Evolutionary conservation across 2,113 vertebrate species (phyloP).

Genomic region (Macrotis lagotis): DNA sequence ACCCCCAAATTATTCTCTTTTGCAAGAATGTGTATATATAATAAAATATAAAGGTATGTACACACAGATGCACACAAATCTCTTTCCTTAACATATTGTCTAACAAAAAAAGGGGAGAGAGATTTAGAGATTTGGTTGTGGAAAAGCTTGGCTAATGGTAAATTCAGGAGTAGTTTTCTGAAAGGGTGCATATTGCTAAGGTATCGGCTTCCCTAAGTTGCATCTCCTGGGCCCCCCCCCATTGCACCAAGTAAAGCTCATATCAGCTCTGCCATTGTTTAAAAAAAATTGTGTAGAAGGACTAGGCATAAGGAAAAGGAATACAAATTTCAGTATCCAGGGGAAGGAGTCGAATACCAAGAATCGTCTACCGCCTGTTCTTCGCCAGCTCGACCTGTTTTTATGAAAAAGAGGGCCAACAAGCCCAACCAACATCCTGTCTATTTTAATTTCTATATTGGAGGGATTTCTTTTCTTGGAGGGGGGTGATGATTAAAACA

Average conservation of each 20-base stretch:
- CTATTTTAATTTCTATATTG: conserved; percentile 44
- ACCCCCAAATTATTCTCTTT: conserved; percentile 11
- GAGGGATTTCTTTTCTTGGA: not conserved
- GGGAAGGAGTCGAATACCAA: conserved; percentile 26
- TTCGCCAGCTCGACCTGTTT: conserved; percentile 57
- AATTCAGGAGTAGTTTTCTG: conserved; percentile 27
- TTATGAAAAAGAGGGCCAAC: not conserved
- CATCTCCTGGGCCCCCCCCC: not conserved
- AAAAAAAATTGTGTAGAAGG: not conserved
- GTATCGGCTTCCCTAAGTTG: conserved; percentile 6
- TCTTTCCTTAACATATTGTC: conserved; percentile 34
- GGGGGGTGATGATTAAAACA: not conserved
- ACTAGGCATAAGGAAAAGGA: not conserved
- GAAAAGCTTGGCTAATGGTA: conserved; percentile 32
- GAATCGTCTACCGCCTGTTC: conserved; percentile 20
- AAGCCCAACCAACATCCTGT: conserved; percentile 5
- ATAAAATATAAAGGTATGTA: not conserved
- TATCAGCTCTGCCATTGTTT: conserved; percentile 27
- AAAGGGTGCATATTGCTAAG: conserved; percentile 32
- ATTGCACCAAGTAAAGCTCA: conserved; percentile 14
- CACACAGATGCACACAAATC: not conserved
- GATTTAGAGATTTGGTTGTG: not conserved
- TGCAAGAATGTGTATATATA: not conserved
- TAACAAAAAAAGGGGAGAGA: conserved; percentile 31
- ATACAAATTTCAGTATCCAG: conserved; percentile 48